phyloP scores from a whole-genome alignment of 2,113 vertebrate genomes.

The Notothenia coriiceps region DNA sequence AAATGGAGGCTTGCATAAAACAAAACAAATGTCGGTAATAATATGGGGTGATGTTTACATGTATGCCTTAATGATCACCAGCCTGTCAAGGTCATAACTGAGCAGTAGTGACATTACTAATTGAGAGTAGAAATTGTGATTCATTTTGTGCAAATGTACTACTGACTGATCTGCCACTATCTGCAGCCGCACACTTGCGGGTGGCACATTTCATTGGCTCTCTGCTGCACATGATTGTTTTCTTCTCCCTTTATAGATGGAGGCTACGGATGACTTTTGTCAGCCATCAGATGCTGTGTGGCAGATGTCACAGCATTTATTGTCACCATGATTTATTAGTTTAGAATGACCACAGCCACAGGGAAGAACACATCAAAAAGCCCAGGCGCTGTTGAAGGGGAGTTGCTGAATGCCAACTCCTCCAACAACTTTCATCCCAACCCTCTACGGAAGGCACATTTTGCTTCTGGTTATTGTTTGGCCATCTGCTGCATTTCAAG shows the following conservation, averaged over 20 bases:
- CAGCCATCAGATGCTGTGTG: slow-evolving; percentile 79
- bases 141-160: slow-evolving; percentile 61
- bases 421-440: slow-evolving; percentile 68
- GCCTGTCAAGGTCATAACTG: slow-evolving; percentile 60
- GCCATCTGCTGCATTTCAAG: slow-evolving; percentile 71
- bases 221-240: slow-evolving; percentile 50
- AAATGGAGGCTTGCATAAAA: background rate
- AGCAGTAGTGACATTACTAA: slow-evolving; percentile 51
- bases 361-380: slow-evolving; percentile 74
- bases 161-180: slow-evolving; percentile 51
- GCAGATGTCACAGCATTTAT: slow-evolving; percentile 81
- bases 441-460: slow-evolving; percentile 61
- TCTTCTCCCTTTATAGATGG: slow-evolving; percentile 66
- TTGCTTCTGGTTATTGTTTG: slow-evolving; percentile 80
- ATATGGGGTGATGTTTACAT: background rate
- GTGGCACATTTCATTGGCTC: slow-evolving; percentile 50
- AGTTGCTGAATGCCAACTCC: slow-evolving; percentile 64
- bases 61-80: slow-evolving; percentile 1
- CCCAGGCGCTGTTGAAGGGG: slow-evolving; percentile 46
- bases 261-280: slow-evolving; percentile 76
- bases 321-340: slow-evolving; percentile 81
- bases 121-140: slow-evolving; percentile 38
- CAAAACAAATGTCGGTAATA: background rate
- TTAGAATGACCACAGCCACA: slow-evolving; percentile 68
- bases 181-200: slow-evolving; percentile 15